Conservation (phyloP, 1,140 invertebrate species). For the Diploscapter pachys region DNA sequence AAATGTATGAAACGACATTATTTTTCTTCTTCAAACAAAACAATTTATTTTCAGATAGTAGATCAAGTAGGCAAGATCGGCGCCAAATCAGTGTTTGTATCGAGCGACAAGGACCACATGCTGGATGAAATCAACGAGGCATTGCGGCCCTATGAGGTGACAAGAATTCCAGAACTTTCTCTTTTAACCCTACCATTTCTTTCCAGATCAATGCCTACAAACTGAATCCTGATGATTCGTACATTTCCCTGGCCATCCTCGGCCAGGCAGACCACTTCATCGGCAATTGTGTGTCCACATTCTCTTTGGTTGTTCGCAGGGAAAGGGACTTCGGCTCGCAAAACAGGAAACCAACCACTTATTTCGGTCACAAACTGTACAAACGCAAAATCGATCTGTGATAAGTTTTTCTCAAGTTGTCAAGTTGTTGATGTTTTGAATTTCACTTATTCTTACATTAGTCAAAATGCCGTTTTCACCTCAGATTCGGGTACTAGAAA, state of each 20-base stretch:
- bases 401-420: not conserved
- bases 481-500: not conserved
- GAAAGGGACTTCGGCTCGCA: conserved; percentile 71
- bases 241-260: conserved; percentile 84
- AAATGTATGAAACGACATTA: too few species aligned
- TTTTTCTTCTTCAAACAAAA: not conserved
- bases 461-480: not conserved
- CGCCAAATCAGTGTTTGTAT: conserved; percentile 72
- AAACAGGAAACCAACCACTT: conserved; percentile 8
- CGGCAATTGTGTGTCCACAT: conserved; percentile 94
- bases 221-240: conserved; percentile 70
- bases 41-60: conserved; percentile 17
- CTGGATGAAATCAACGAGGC: conserved; percentile 63
- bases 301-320: conserved; percentile 83
- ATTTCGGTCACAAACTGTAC: conserved; percentile 1
- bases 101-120: conserved; percentile 84
- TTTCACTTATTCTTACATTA: not conserved
- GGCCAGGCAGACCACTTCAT: conserved; percentile 86
- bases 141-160: conserved; percentile 60
- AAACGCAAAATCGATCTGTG: conserved; percentile 21
- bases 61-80: conserved; percentile 28
- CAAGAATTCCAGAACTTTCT: not conserved
- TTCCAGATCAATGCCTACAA: conserved; percentile 69
- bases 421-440: too few species aligned
- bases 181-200: too few species aligned